These are phyloP conservation scores for Eriosoma lanigerum DNA, from an alignment of 1,140 invertebrate species.

Conservation along the genomic window DNA sequence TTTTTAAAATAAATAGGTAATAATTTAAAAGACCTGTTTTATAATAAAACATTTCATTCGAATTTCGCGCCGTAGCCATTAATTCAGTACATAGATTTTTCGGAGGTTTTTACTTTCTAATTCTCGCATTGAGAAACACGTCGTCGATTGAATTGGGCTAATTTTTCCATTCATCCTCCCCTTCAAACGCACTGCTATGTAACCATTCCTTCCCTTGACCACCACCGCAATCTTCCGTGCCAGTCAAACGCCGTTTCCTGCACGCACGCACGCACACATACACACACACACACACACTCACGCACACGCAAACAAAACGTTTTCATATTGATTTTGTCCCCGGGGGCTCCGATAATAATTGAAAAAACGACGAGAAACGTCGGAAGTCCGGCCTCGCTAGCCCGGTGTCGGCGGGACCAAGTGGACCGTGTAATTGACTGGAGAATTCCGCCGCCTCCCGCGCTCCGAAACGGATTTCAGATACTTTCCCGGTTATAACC, in stretches of 20 bases:
- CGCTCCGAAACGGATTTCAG: slow-evolving; percentile 6
- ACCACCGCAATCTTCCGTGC: too few species aligned
- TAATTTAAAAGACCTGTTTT: too few species aligned
- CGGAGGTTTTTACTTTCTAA: background rate
- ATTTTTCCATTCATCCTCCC: background rate
- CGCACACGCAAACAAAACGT: too few species aligned
- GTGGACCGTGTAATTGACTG: slow-evolving; percentile 43
- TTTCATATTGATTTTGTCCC: slow-evolving; percentile 23
- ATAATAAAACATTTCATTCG: too few species aligned
- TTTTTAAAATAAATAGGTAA: too few species aligned
- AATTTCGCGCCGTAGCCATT: too few species aligned
- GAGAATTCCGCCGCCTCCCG: background rate
- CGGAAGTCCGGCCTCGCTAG: background rate
- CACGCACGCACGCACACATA: too few species aligned
- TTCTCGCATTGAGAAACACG: slow-evolving; percentile 15
- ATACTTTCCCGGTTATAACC: too few species aligned
- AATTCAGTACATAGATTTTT: slow-evolving; percentile 18
- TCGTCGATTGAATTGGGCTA: background rate
- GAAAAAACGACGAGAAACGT: slow-evolving; percentile 24
- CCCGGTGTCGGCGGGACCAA: background rate
- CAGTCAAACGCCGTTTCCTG: background rate
- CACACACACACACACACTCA: too few species aligned
- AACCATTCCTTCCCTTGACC: background rate
- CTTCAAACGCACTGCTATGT: too few species aligned
- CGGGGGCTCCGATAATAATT: background rate